Percentiles rank a stretch among this genome's conserved stretches.
These are phyloP conservation scores for Amphiprion clarkii DNA, from an alignment of 2,797 vertebrate genomes.

Conservation along the genomic window DNA sequence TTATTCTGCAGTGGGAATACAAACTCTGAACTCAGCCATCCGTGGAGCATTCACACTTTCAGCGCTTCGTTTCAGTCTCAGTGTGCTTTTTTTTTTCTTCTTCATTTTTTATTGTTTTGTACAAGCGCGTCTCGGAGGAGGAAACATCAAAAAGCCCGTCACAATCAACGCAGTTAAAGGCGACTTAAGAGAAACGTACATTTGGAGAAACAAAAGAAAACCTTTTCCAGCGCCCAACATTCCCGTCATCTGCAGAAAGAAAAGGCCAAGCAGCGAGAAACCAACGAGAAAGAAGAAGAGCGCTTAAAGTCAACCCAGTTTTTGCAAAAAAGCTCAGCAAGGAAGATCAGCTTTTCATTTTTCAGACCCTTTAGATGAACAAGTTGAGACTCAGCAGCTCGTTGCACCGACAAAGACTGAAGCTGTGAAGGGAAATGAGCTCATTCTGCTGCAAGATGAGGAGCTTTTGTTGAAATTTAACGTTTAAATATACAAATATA, in stretches of 20 bases:
- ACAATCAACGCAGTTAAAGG: constrained; percentile 77
- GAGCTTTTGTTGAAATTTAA: too few species aligned
- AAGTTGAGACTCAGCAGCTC: background rate
- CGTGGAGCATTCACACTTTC: constrained; percentile 78
- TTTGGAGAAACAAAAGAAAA: constrained; percentile 44
- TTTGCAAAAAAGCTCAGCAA: constrained; percentile 20
- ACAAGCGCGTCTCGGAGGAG: constrained; percentile 71
- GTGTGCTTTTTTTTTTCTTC: background rate
- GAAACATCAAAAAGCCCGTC: constrained; percentile 68
- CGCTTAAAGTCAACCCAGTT: constrained; percentile 4
- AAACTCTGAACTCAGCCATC: constrained; percentile 76
- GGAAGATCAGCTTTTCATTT: constrained; percentile 9
- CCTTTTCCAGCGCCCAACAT: constrained; percentile 46
- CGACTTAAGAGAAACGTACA: constrained; percentile 63
- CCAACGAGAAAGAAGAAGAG: constrained; percentile 10
- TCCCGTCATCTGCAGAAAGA: constrained; percentile 57
- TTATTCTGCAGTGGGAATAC: constrained; percentile 83
- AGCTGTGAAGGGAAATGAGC: too few species aligned
- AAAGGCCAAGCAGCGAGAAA: constrained; percentile 53
- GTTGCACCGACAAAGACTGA: constrained; percentile 11
- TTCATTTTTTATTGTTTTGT: constrained; percentile 61
- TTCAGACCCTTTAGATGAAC: background rate
- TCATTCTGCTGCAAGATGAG: too few species aligned
- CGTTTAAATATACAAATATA: too few species aligned
- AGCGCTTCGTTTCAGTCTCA: constrained; percentile 40